phyloP scores from a whole-genome alignment of 2,888 invertebrate species.

The Eledona agricola region DNA sequence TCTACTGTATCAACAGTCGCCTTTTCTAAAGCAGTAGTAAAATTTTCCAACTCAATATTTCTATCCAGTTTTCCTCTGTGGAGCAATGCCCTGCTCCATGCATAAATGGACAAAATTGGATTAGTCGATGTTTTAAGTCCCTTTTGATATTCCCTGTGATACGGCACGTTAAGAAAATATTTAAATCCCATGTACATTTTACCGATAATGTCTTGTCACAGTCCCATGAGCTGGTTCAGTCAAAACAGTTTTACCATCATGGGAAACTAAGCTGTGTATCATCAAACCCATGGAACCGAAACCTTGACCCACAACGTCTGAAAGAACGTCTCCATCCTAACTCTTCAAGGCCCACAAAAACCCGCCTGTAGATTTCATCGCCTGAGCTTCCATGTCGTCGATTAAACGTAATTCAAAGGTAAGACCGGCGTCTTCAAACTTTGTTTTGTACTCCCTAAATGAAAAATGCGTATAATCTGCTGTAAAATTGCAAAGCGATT shows the following conservation, averaged over 20 bases:
- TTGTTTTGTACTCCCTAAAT: conserved; percentile 72
- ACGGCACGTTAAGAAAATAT: conserved; percentile 60
- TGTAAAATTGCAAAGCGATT: conserved; percentile 37
- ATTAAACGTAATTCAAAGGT: conserved; percentile 90
- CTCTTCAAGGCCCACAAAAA: conserved; percentile 92
- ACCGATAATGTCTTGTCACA: conserved; percentile 82
- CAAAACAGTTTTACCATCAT: conserved; percentile 83
- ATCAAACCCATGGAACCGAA: conserved; percentile 85
- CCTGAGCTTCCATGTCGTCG: conserved; percentile 89
- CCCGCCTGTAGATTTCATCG: conserved; percentile 80
- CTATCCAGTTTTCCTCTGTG: conserved; percentile 82
- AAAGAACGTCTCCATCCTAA: conserved; percentile 89
- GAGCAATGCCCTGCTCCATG: conserved; percentile 83
- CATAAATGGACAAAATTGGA: conserved; percentile 91
- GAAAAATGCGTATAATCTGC: not conserved
- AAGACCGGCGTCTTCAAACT: conserved; percentile 76
- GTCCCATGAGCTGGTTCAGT: conserved; percentile 91
- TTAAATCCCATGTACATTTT: conserved; percentile 55
- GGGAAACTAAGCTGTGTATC: conserved; percentile 87
- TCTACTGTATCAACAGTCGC: conserved; percentile 87
- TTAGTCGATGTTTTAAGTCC: conserved; percentile 85
- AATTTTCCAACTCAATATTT: conserved; percentile 74
- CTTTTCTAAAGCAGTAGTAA: conserved; percentile 77
- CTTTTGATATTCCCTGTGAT: conserved; percentile 76
- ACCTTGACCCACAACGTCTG: conserved; percentile 80